Evolutionary conservation across 2,113 vertebrate species (phyloP).

Genomic region (Phylloscopus trochilus): DNA sequence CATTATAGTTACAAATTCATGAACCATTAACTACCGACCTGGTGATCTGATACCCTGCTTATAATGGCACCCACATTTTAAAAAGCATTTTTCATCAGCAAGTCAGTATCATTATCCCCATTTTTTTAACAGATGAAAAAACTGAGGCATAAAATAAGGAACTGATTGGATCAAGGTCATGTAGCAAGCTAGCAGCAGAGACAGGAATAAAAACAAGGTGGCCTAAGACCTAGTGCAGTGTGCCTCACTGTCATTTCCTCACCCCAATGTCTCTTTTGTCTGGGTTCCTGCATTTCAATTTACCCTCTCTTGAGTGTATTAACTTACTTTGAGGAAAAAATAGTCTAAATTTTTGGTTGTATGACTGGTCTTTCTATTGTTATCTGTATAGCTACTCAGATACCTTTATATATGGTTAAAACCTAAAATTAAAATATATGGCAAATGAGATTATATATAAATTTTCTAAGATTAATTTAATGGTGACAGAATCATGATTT

Average conservation of each 20-base stretch:
- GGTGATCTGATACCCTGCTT: constrained; percentile 34
- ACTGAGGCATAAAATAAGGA: constrained; percentile 42
- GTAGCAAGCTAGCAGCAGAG: constrained; percentile 37
- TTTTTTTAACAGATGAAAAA: constrained; percentile 62
- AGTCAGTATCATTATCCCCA: constrained; percentile 48
- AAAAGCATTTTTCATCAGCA: constrained; percentile 49
- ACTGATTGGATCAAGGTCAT: constrained; percentile 58
- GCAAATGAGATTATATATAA: background rate
- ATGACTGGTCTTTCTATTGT: background rate
- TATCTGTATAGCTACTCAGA: background rate
- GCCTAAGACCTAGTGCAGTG: constrained; percentile 41
- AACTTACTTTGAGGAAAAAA: constrained; percentile 35
- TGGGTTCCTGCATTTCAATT: constrained; percentile 42
- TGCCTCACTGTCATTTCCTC: constrained; percentile 41
- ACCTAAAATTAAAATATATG: background rate
- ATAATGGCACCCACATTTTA: constrained; percentile 44
- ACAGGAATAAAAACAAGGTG: constrained; percentile 49
- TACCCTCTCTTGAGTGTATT: background rate
- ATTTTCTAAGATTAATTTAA: background rate
- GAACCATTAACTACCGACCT: constrained; percentile 23
- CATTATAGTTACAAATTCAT: constrained; percentile 45
- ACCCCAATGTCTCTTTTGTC: constrained; percentile 24
- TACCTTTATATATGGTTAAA: background rate
- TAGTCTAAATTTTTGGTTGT: background rate
- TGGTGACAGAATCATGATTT: constrained; percentile 10